Percentiles rank a stretch among this genome's conserved stretches.
These are phyloP conservation scores for Hartigia nigra DNA, from an alignment of 2,888 invertebrate species.

Conservation along the genomic window DNA sequence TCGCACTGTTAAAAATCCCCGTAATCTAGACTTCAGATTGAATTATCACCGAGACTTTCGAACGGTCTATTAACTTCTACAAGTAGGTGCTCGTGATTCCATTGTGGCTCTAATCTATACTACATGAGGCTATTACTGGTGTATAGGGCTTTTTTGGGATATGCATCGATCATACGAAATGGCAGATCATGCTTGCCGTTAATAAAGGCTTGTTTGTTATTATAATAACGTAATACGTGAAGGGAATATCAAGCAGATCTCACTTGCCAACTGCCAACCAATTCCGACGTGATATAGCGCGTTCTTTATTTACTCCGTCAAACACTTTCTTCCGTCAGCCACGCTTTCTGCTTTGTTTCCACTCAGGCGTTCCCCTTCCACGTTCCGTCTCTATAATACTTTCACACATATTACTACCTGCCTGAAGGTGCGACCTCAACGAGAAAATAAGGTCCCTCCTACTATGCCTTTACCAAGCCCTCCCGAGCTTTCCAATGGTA, in stretches of 20 bases:
- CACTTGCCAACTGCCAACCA: background rate
- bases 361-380: constrained; percentile 1
- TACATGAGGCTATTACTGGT: background rate
- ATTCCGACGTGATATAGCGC: background rate
- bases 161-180: background rate
- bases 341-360: constrained; percentile 28
- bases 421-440: background rate
- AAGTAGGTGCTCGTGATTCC: background rate
- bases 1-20: background rate
- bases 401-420: background rate
- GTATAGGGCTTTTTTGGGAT: background rate
- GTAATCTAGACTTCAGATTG: background rate
- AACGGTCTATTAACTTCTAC: background rate
- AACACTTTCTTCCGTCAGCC: constrained; percentile 27
- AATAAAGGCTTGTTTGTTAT: too few relatives aligned
- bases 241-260: background rate
- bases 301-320: constrained; percentile 6
- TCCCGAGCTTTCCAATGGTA: background rate
- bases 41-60: background rate
- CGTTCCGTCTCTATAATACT: background rate
- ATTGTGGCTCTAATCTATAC: background rate
- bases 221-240: background rate
- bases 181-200: background rate
- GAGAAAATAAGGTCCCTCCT: background rate
- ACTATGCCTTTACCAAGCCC: background rate